These are phyloP conservation scores for Peromyscus maniculatus DNA, from an alignment of 2,113 vertebrate genomes.

Conservation along the genomic window DNA sequence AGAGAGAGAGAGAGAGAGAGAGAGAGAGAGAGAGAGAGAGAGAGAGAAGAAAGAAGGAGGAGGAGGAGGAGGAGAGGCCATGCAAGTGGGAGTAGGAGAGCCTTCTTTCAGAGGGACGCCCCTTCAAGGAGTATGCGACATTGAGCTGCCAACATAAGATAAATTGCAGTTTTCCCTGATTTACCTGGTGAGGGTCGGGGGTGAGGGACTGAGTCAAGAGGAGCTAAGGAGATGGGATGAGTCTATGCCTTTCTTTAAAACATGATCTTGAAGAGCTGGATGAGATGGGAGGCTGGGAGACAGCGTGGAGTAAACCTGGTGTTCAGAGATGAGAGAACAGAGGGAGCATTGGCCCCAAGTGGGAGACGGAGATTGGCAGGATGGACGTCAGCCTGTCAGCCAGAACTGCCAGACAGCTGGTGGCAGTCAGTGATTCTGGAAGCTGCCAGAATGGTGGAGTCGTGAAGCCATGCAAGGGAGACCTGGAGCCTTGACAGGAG, in stretches of 20 bases:
- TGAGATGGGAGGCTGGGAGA: background rate
- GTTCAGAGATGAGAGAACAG: background rate
- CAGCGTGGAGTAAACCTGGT: background rate
- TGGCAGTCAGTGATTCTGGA: slow-evolving; percentile 26
- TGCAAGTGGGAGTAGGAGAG: background rate
- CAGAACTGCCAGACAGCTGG: background rate
- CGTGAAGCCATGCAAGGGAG: background rate
- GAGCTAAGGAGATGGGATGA: background rate
- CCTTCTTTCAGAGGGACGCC: background rate
- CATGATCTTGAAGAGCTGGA: background rate
- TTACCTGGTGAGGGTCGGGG: background rate
- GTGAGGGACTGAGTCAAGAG: background rate
- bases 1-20: background rate
- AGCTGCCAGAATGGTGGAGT: slow-evolving; percentile 17
- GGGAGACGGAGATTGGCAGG: background rate
- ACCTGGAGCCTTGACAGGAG: slow-evolving; percentile 22
- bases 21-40: background rate
- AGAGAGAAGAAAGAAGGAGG: no score
- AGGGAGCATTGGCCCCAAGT: background rate
- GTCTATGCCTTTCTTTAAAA: slow-evolving; percentile 13
- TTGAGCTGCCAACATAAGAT: background rate
- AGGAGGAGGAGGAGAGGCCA: background rate
- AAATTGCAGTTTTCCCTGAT: background rate
- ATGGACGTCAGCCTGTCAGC: background rate
- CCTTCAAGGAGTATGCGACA: background rate